phyloP scores from a whole-genome alignment of 2,888 invertebrate species.

The Amblyjoppa fuscipennis region DNA sequence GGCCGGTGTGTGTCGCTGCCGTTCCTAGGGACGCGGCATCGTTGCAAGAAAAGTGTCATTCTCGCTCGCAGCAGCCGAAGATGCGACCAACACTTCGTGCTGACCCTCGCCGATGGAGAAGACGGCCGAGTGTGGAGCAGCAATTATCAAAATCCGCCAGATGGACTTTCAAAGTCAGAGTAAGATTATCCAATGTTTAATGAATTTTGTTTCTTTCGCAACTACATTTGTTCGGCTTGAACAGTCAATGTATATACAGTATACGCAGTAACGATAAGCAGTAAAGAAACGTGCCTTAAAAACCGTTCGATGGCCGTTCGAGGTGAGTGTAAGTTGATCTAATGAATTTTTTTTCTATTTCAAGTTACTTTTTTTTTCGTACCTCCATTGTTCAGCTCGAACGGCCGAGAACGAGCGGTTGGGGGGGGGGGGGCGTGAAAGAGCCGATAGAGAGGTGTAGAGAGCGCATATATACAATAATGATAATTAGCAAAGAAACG shows the following conservation, averaged over 20 bases:
- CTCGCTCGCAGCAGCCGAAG: neutral
- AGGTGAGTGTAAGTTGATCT: too few relatives aligned
- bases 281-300: too few relatives aligned
- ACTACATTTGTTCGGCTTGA: too few relatives aligned
- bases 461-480: slow-evolving; percentile 42
- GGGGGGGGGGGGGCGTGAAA: neutral
- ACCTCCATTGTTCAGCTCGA: too few relatives aligned
- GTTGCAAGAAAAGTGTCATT: neutral
- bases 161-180: neutral
- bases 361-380: too few relatives aligned
- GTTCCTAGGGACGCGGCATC: neutral
- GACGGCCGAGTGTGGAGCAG: too few relatives aligned
- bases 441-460: slow-evolving; percentile 6
- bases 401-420: neutral
- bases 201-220: neutral
- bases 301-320: too few relatives aligned
- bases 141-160: neutral
- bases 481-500: slow-evolving; percentile 67
- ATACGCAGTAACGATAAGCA: too few relatives aligned
- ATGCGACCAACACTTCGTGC: slow-evolving; percentile 8
- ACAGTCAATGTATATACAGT: too few relatives aligned
- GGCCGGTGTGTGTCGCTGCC: slow-evolving; percentile 16
- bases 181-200: neutral
- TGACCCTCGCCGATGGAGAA: neutral
- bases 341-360: neutral